Evolutionary conservation across 2,797 vertebrate species (phyloP).

Genomic region (Sarcophilus harrisii): DNA sequence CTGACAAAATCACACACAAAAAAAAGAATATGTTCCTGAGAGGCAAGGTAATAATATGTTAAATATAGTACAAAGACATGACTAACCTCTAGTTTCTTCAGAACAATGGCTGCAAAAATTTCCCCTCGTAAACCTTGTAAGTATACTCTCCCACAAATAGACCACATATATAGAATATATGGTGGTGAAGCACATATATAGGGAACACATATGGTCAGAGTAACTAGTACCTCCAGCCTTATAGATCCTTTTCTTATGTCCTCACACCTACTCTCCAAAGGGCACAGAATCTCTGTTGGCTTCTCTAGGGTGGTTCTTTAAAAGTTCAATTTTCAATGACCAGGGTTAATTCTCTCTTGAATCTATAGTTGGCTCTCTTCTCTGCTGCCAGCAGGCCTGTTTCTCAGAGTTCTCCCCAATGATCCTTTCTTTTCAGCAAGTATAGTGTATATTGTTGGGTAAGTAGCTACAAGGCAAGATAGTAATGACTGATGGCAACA

Average conservation of each 20-base stretch:
- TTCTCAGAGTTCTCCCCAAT: background rate
- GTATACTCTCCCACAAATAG: background rate
- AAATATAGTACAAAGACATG: background rate
- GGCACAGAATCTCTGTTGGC: background rate
- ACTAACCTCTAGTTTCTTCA: background rate
- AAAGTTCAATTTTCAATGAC: background rate
- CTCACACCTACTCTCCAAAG: background rate
- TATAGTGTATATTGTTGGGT: background rate
- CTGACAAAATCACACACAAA: background rate
- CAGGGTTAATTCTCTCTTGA: background rate
- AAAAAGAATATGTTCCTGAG: background rate
- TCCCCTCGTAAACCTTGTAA: background rate
- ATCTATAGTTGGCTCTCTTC: background rate
- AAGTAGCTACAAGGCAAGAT: background rate
- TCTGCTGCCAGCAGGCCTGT: background rate
- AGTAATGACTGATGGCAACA: background rate
- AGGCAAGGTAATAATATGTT: background rate
- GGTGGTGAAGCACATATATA: background rate
- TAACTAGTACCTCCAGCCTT: background rate
- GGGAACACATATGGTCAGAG: background rate
- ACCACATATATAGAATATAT: background rate
- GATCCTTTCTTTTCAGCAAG: background rate
- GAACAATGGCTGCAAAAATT: background rate
- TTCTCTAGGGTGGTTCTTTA: background rate
- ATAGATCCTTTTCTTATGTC: background rate